Percentiles rank a stretch among this genome's conserved stretches.
Evolutionary conservation across 2,113 vertebrate species (phyloP).

Genomic region (Falco punctatus): DNA sequence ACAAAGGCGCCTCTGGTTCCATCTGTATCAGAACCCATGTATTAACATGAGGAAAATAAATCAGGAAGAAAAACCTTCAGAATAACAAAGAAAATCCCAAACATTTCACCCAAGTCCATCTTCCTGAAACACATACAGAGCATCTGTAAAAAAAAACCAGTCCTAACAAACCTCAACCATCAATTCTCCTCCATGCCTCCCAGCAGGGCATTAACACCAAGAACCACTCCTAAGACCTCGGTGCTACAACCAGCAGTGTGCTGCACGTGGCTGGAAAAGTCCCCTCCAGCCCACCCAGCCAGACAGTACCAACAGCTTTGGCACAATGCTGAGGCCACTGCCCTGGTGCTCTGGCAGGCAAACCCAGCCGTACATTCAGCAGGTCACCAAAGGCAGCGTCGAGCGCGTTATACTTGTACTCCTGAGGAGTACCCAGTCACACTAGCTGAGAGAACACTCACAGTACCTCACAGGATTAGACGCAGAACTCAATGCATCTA

Average conservation of each 20-base stretch:
- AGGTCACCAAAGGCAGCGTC: background rate
- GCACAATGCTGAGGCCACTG: background rate
- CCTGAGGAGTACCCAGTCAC: background rate
- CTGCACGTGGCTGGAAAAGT: fast-evolving
- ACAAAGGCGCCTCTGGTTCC: background rate
- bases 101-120: background rate
- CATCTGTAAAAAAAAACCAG: background rate
- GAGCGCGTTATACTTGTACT: fast-evolving
- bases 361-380: background rate
- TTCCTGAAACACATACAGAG: background rate
- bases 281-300: background rate
- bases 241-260: background rate
- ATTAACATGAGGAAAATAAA: background rate
- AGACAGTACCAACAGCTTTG: background rate
- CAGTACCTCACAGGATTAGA: background rate
- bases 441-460: background rate
- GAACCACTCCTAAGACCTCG: fast-evolving
- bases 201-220: background rate
- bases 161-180: background rate
- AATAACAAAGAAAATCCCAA: background rate
- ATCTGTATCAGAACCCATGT: fast-evolving
- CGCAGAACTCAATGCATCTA: background rate
- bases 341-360: background rate
- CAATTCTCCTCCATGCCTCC: background rate
- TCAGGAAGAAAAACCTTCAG: background rate